Evolutionary conservation across 1,140 invertebrate genomes (phyloP), one percentile per base, ranked within the genome.

Genomic region (Arion vulgaris): DNA sequence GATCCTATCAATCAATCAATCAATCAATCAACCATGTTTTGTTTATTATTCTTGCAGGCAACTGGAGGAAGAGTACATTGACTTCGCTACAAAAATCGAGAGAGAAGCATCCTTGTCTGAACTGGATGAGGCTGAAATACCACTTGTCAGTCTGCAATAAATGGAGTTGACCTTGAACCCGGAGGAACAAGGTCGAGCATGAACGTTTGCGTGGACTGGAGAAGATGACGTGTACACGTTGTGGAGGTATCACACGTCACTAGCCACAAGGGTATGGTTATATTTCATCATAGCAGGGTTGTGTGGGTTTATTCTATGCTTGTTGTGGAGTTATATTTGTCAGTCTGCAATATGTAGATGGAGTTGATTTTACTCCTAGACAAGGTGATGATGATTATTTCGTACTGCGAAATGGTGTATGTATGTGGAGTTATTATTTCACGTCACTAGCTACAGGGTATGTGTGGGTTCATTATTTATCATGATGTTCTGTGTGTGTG

Each of bases 141-240:
- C 36, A 85, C 53, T 89, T 62, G 81, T 90, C 90, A 26, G 85
- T 91, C 13, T 91, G 90, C 73, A 82, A 89, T 45, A 85, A 84
- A 76, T 80, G 36, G 86, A 88, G 68, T 39, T 88, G 28, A 75
- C 57, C 32, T 73, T 86, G 0, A 85, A 81, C 23, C 77, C 82
- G 34, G 87, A 89, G 89, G 85, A 34, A 80, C 85, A 39, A 73
- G 66, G 39, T 71, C 45, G 36, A 76, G 80, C 49, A 86, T 90
- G 49, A 88, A 89, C 80, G 87, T 91, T 23, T 91, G 90, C 84
- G 87, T 86, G 19, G 89, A 91, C 78, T 91, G 90, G 86, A 88
- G 83, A 88, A 89, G 68, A 75, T 88, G 17, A 89, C 88, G 5
- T 91, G 90, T 81, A 76, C 82, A 17, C 83, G 89, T 38, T 91